These are phyloP conservation scores for Macquaria australasica DNA, from an alignment of 2,113 vertebrate genomes.

Conservation along the genomic window DNA sequence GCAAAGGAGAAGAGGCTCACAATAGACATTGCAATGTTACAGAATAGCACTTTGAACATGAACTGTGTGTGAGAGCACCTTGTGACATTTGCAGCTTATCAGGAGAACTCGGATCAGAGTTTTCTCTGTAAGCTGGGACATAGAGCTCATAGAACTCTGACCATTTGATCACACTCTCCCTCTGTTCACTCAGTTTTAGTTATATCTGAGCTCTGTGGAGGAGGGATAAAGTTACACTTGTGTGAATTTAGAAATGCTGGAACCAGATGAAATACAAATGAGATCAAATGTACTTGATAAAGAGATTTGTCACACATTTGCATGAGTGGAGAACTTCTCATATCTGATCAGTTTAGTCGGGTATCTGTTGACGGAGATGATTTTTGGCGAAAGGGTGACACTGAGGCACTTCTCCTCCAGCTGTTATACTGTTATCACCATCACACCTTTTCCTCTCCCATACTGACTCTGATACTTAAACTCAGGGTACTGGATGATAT, in stretches of 20 bases:
- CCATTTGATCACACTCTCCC: conserved; percentile 11
- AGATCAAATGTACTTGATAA: neutral
- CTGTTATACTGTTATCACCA: neutral
- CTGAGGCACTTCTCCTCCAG: neutral
- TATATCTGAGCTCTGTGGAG: conserved; percentile 5
- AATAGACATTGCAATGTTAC: conserved; percentile 31
- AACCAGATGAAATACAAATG: conserved; percentile 10
- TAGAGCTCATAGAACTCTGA: neutral
- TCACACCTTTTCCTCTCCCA: neutral
- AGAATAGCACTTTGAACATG: conserved; percentile 51
- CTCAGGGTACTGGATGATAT: neutral
- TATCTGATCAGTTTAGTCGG: neutral
- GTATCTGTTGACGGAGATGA: neutral
- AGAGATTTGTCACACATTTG: neutral
- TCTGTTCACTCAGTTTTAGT: conserved; percentile 22
- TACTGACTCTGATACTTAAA: neutral
- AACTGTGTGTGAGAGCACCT: conserved; percentile 41
- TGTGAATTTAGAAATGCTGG: neutral
- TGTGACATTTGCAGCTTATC: conserved; percentile 60
- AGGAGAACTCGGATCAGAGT: conserved; percentile 9
- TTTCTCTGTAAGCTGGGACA: conserved; percentile 17
- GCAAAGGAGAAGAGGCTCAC: conserved; percentile 42
- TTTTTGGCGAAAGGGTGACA: neutral
- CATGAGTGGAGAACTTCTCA: neutral
- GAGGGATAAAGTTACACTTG: neutral